Base-by-base conservation (phyloP, 2,888 invertebrate genomes). In the Lysandra bellargus region DNA sequence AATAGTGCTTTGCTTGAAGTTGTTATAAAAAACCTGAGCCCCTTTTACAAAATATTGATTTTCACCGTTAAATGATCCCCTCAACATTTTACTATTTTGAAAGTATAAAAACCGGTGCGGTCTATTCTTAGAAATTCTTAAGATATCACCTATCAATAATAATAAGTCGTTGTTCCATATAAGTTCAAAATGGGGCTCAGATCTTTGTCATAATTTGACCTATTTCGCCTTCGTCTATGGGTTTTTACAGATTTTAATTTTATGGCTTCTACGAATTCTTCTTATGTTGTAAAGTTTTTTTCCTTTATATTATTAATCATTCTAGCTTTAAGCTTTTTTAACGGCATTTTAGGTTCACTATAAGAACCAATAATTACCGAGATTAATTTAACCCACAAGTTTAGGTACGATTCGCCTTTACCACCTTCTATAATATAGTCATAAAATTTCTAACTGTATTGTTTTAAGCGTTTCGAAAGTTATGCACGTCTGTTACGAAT, bases 401-500 rank as follows among this genome's bases (percentile, higher is more conserved):
- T 49, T 49, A 49, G 49, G 12, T 49, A 49, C 49, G 49, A 57
- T 17, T 57, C 57, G 1, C 14, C 17, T 17, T 57, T 57, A 17
- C 17, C 0, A 57, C 14, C 14, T 57, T 61, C 61, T 61, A n/a
- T 61, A 61, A n/a, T 61, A 61, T 30, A 64, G 23, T 64, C 33
- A 69, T 37, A 33, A 69, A 69, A 5, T 37, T 64, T 61, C 23
- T 69, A 69, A 69, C 69, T 69, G 69, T 33, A 69, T 69, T 33
- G 69, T 69, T 69, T 69, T 14, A 69, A 33, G 33, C 17, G 69
- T 69, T 37, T 5, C 5, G 69, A 33, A 69, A 69, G 69, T 37
- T 14, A 33, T 69, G 14, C 33, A 64, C 64, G 23, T 23, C 14
- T 37, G 30, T 64, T 30, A 64, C 64, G 30, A 14, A 69, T 37